A percentile compares a stretch with the other conserved stretches of the same genome.
Evolutionary conservation across 2,113 vertebrate genomes (phyloP).

Genomic region (Lichenostomus cassidix): DNA sequence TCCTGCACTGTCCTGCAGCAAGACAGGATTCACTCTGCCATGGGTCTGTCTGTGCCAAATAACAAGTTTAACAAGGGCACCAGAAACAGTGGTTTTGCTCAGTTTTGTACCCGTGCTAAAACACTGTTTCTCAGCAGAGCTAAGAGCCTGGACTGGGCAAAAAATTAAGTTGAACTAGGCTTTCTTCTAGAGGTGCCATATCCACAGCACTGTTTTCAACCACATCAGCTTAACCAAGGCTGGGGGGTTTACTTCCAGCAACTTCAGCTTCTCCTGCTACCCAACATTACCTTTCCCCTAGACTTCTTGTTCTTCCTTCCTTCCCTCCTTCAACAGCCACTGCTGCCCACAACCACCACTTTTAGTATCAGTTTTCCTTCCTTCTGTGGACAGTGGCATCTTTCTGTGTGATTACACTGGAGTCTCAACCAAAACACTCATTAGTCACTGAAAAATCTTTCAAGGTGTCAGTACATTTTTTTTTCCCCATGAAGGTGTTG

Average conservation of each 20-base stretch:
- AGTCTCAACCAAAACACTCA: not conserved
- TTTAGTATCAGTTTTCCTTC: not conserved
- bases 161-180: not conserved
- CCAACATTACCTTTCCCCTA: not conserved
- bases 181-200: not conserved
- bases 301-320: not conserved
- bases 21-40: not conserved
- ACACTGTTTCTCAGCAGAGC: not conserved
- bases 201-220: not conserved
- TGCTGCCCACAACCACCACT: not conserved
- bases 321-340: not conserved
- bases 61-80: not conserved
- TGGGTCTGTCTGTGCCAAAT: rapidly evolving
- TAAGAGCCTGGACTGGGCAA: not conserved
- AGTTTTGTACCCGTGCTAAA: not conserved
- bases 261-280: not conserved
- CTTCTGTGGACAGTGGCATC: rapidly evolving
- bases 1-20: not conserved
- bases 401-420: rapidly evolving
- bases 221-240: not conserved
- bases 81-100: not conserved
- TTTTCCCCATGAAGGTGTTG: not conserved
- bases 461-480: not conserved
- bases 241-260: not conserved
- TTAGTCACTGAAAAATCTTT: not conserved